phyloP scores from a whole-genome alignment of 1,140 invertebrate genomes.

The Trypoxylus dichotomus region DNA sequence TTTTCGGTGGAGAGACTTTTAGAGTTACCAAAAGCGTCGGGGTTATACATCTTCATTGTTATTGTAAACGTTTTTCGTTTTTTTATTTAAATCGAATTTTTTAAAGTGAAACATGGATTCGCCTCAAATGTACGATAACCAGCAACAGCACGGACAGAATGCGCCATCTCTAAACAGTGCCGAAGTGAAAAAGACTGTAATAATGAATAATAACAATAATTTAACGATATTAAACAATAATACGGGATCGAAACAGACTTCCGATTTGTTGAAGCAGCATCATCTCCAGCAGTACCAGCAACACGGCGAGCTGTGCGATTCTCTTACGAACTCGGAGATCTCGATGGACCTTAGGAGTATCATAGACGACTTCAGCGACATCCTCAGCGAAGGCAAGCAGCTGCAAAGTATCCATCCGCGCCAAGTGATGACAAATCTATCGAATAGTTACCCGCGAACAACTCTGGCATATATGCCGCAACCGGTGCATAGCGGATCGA shows the following conservation, averaged over 20 bases:
- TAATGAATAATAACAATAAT: slow-evolving; percentile 49
- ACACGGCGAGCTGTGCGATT: slow-evolving; percentile 72
- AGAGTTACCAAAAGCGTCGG: neutral
- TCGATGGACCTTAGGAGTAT: slow-evolving; percentile 84
- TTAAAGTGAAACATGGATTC: slow-evolving; percentile 60
- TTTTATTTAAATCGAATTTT: neutral
- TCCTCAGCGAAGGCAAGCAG: slow-evolving; percentile 62
- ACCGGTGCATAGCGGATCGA: slow-evolving; percentile 80
- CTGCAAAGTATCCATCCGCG: slow-evolving; percentile 54
- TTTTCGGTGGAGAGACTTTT: slow-evolving; percentile 2
- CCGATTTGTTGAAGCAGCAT: slow-evolving; percentile 51
- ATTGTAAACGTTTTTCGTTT: neutral
- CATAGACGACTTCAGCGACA: slow-evolving; percentile 86
- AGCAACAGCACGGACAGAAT: slow-evolving; percentile 54
- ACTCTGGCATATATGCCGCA: slow-evolving; percentile 87
- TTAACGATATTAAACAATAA: slow-evolving; percentile 51
- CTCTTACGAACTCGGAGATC: slow-evolving; percentile 86
- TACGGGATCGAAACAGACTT: slow-evolving; percentile 52
- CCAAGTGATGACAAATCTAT: slow-evolving; percentile 53
- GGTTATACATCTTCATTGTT: neutral
- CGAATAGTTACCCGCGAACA: slow-evolving; percentile 61
- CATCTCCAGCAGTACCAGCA: slow-evolving; percentile 58
- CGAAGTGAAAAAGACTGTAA: slow-evolving; percentile 50
- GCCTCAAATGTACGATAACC: slow-evolving; percentile 71
- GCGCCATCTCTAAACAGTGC: slow-evolving; percentile 45